These are phyloP conservation scores for Gallirallus australis DNA, from an alignment of 2,797 vertebrate genomes.

Conservation along the genomic window DNA sequence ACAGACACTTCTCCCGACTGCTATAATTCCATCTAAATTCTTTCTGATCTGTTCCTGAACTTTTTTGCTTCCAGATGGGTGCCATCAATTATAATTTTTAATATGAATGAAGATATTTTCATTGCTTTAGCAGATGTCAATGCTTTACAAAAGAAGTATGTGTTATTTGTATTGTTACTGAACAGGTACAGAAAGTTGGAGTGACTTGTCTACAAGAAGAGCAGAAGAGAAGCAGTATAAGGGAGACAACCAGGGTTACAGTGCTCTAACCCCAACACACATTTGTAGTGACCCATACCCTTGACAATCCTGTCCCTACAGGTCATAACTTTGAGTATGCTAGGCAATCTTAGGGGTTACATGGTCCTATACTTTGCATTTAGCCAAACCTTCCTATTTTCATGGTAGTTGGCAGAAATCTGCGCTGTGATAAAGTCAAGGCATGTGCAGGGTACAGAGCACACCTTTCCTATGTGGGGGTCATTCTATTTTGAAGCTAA, in stretches of 20 bases:
- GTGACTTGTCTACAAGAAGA: background rate
- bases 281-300: background rate
- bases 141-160: background rate
- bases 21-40: background rate
- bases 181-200: background rate
- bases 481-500: background rate
- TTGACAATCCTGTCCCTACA: background rate
- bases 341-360: background rate
- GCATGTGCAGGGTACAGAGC: background rate
- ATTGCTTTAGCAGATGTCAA: slow-evolving; percentile 36
- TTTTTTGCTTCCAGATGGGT: slow-evolving; percentile 12
- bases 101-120: slow-evolving; percentile 14
- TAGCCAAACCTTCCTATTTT: background rate
- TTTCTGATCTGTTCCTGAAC: background rate
- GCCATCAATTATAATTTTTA: background rate
- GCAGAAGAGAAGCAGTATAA: background rate
- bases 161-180: background rate
- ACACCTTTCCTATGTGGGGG: background rate
- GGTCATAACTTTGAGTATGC: background rate
- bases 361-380: background rate
- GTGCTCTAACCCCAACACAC: background rate
- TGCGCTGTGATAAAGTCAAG: background rate
- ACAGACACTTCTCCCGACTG: background rate
- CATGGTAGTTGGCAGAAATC: background rate
- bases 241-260: background rate